Evolutionary conservation across 2,113 vertebrate genomes (phyloP).

Genomic region (Thamnophis sirtalis): DNA sequence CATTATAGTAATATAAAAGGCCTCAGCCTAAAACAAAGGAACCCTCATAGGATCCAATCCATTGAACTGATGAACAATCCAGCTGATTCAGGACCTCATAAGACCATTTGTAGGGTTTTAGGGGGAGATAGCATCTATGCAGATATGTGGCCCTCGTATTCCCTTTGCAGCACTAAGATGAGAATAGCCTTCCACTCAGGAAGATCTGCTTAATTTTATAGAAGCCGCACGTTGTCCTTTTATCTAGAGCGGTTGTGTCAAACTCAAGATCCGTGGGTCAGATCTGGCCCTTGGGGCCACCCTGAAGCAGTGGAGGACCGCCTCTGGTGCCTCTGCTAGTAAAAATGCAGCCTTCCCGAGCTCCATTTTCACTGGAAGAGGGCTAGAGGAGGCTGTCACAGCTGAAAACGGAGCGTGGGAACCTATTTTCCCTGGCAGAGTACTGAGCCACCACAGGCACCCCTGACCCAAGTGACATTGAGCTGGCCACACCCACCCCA

Average conservation of each 20-base stretch:
- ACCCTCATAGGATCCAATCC: neutral
- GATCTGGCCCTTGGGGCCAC: too few relatives aligned
- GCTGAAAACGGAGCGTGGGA: too few relatives aligned
- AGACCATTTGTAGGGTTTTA: neutral
- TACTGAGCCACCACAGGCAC: too few relatives aligned
- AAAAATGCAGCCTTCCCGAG: too few relatives aligned
- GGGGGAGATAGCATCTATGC: neutral
- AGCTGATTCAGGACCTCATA: constrained; percentile 5
- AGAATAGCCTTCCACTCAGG: neutral
- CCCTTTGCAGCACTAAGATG: neutral
- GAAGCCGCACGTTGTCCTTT: neutral
- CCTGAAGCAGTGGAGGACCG: too few relatives aligned
- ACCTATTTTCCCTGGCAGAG: too few relatives aligned
- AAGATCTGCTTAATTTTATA: neutral
- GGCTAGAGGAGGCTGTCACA: too few relatives aligned
- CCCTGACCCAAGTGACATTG: too few relatives aligned
- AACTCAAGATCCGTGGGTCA: too few relatives aligned
- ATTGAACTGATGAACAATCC: neutral
- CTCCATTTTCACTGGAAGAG: too few relatives aligned
- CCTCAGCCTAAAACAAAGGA: constrained; percentile 5
- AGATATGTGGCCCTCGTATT: neutral
- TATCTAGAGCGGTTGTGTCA: neutral
- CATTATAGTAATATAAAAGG: constrained; percentile 12
- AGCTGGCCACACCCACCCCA: too few relatives aligned
- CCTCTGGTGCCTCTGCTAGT: too few relatives aligned